Evolutionary conservation across 2,113 vertebrate species (phyloP), one percentile per base, ranked within the genome.

Genomic region (Leptodactylus fuscus): DNA sequence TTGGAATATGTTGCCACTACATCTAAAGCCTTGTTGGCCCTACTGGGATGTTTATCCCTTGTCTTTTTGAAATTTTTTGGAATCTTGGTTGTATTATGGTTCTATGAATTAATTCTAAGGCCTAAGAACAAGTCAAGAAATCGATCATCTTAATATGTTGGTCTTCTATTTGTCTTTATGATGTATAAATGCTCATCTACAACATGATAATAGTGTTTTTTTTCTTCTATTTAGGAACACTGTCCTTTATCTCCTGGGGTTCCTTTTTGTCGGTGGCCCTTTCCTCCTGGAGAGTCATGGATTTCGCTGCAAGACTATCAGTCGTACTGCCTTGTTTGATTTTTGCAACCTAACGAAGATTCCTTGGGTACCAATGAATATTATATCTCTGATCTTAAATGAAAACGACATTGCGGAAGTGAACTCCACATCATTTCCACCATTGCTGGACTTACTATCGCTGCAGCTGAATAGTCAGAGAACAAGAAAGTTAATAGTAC

Each of bases 351-450:
- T 94, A 60, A 84, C 60, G 20, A 81, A 86, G 81, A 88, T 97
- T 38, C 97, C 97, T 6, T 46, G 0, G 46, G 90, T 98, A 55
- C 94, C 92, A 15, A 70, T 71, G 4, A 78, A 92, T 46, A 93
- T 94, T 0, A 86, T 86, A 49, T 84, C 60, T 36, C 87, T 98
- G 46, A 88, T 91, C 51, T 90, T 98, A 22, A 90, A 83, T 74
- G 51, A 8, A 20, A 98, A 96, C 91, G 85, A 65, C 0, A 96
- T 98, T 82, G 60, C 16, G 0, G 87, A 86, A 65, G 85, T 98
- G 77, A 94, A 93, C 22, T 81, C 88, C 24, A 46, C 87, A 0
- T 95, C 94, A 0, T 95, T 99, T 70, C 88, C 89, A 20, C 74
- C 88, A 75, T 90, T 96, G 62, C 88, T 89, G 36, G 65, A 58